Conservation (phyloP, 2,888 invertebrate genomes). For the Pandemis heparana region DNA sequence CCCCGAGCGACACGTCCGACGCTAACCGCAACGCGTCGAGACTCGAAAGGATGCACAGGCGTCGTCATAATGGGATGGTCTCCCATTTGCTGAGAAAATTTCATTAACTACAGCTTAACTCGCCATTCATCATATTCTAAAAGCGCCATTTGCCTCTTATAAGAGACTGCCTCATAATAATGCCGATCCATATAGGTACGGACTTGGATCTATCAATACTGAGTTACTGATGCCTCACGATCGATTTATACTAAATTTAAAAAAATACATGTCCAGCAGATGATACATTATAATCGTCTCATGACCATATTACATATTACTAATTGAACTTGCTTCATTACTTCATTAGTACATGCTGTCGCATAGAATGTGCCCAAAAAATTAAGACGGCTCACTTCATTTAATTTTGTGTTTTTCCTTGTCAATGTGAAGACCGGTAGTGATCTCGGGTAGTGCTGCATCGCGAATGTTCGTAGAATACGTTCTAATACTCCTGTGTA, state of each 20-base stretch:
- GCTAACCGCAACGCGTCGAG: conserved; percentile 17
- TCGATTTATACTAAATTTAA: too few relatives aligned
- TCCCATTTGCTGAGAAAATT: conserved; percentile 47
- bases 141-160: conserved; percentile 19
- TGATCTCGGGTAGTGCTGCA: neutral
- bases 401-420: neutral
- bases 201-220: too few relatives aligned
- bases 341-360: neutral
- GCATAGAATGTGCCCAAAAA: neutral
- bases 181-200: neutral
- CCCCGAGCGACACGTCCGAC: conserved; percentile 43
- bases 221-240: too few relatives aligned
- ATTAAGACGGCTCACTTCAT: neutral
- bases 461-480: neutral
- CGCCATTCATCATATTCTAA: conserved; percentile 36
- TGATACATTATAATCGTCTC: too few relatives aligned
- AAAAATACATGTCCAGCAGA: too few relatives aligned
- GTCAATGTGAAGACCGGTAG: neutral
- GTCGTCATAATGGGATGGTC: conserved; percentile 43
- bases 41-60: conserved; percentile 35
- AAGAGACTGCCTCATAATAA: conserved; percentile 11
- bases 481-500: neutral
- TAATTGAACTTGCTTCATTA: too few relatives aligned
- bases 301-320: too few relatives aligned
- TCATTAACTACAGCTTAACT: conserved; percentile 37